Evolutionary conservation across 2,113 vertebrate species (phyloP).

Genomic region (Corynorhinus townsendii): DNA sequence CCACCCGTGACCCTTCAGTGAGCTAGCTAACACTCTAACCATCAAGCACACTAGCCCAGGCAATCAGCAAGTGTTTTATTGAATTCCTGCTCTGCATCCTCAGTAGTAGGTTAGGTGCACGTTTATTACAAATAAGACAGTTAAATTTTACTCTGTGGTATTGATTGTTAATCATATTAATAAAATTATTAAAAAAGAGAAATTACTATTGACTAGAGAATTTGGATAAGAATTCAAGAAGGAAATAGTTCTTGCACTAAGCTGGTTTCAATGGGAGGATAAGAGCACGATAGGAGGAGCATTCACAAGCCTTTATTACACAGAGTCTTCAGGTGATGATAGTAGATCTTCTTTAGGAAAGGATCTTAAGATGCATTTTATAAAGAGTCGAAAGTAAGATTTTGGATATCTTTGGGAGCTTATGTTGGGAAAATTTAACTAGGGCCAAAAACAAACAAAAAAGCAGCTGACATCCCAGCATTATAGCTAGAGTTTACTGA

Average conservation of each 20-base stretch:
- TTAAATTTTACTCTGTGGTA: neutral
- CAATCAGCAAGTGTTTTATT: neutral
- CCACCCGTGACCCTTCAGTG: too few species aligned
- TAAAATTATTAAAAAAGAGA: neutral
- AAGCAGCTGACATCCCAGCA: neutral
- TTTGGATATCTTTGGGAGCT: neutral
- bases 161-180: neutral
- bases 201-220: neutral
- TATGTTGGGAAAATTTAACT: neutral
- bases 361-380: neutral
- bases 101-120: neutral
- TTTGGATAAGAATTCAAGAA: neutral
- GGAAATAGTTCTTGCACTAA: neutral
- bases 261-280: neutral
- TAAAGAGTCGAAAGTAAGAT: neutral
- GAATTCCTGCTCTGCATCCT: neutral
- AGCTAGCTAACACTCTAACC: too few species aligned
- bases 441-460: neutral
- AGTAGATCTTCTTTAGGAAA: neutral
- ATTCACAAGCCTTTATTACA: neutral
- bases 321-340: neutral
- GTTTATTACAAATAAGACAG: neutral
- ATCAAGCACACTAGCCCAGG: too few species aligned
- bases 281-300: neutral
- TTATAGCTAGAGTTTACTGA: neutral